phyloP scores from a whole-genome alignment of 2,797 vertebrate species.

The Crypturellus tataupa region DNA sequence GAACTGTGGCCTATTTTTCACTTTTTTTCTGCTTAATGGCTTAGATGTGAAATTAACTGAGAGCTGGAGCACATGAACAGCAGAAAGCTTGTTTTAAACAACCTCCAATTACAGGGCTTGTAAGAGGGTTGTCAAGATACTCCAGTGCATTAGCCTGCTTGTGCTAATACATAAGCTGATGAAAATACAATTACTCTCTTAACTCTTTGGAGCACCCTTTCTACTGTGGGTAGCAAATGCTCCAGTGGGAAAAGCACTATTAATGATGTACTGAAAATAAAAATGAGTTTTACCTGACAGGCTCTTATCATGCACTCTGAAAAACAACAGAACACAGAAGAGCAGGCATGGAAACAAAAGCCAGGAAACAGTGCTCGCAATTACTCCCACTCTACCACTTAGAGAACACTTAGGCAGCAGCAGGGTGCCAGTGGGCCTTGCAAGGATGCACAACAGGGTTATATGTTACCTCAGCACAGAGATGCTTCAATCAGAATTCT shows the following conservation, averaged over 20 bases:
- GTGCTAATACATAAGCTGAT: conserved; percentile 43
- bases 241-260: neutral
- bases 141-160: conserved; percentile 35
- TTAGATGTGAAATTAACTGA: conserved; percentile 33
- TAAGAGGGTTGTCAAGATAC: neutral
- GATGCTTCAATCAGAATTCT: neutral
- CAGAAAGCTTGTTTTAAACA: conserved; percentile 41
- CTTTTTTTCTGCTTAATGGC: neutral
- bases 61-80: neutral
- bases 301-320: fast-evolving
- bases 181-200: conserved; percentile 35
- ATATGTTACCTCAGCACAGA: neutral
- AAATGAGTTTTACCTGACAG: neutral
- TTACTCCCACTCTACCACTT: neutral
- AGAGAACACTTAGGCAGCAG: neutral
- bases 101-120: neutral
- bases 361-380: neutral
- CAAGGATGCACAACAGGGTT: neutral
- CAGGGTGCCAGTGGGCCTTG: neutral
- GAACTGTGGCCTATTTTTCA: neutral
- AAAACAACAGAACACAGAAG: neutral
- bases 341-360: neutral
- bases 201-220: neutral
- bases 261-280: neutral
- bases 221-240: neutral